These are phyloP conservation scores for Mesembrinibis cayennensis DNA, from an alignment of 2,113 vertebrate species.

Conservation along the genomic window DNA sequence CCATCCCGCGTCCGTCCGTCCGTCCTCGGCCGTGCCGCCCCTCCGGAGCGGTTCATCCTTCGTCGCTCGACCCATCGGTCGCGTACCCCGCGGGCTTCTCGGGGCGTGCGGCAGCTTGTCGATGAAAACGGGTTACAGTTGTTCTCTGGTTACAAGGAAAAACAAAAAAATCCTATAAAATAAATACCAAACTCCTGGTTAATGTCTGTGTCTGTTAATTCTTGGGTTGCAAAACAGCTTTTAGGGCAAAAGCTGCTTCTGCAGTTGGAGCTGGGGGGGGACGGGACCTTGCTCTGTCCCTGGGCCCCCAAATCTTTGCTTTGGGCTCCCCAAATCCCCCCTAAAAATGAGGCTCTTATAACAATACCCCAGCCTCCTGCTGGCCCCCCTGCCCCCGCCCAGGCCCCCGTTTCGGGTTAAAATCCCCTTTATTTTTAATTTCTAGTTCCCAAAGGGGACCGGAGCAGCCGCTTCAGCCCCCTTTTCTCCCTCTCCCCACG, in stretches of 20 bases:
- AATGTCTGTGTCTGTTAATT: not conserved
- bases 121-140: not conserved
- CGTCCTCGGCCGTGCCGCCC: not conserved
- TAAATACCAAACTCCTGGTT: slow-evolving; percentile 57
- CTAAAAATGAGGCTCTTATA: rapidly evolving
- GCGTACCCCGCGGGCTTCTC: not conserved
- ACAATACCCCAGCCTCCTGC: not conserved
- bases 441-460: not conserved
- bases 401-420: not conserved
- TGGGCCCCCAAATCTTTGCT: too few relatives aligned
- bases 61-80: rapidly evolving
- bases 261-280: rapidly evolving
- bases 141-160: slow-evolving; percentile 12
- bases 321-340: too few relatives aligned
- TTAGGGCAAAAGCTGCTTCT: rapidly evolving
- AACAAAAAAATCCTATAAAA: not conserved
- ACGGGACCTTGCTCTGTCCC: rapidly evolving
- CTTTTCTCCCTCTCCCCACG: too few relatives aligned
- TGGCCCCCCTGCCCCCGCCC: too few relatives aligned
- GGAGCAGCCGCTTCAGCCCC: not conserved
- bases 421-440: not conserved
- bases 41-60: not conserved
- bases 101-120: not conserved
- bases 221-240: not conserved
- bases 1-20: rapidly evolving